Percentiles rank a stretch among this genome's conserved stretches.
Evolutionary conservation across 2,113 vertebrate species (phyloP).

Genomic region (Rutilus rutilus): DNA sequence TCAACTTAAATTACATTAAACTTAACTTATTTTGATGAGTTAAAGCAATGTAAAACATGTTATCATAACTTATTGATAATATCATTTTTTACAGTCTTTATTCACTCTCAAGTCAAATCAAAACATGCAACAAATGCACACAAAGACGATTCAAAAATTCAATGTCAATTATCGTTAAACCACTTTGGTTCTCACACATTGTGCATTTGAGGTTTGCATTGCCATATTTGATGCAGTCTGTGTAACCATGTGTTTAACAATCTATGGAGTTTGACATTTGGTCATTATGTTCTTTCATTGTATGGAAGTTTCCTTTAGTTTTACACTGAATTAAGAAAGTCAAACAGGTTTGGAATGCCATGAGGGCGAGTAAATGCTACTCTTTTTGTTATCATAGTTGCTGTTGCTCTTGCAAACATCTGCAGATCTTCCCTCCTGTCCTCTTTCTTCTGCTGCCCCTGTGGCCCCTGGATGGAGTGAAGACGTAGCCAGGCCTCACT

Average conservation of each 20-base stretch:
- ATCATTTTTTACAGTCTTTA: neutral
- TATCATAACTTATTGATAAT: too few species aligned
- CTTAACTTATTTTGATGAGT: too few species aligned
- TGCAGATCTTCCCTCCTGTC: slow-evolving; percentile 43
- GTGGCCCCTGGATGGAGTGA: slow-evolving; percentile 44
- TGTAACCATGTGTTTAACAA: too few species aligned
- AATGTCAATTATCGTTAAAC: too few species aligned
- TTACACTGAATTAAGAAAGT: neutral
- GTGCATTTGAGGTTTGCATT: too few species aligned
- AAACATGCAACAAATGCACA: too few species aligned
- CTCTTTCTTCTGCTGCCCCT: slow-evolving; percentile 52
- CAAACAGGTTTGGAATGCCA: neutral
- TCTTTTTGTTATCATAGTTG: slow-evolving; percentile 20
- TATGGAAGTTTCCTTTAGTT: neutral
- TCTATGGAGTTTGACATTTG: too few species aligned
- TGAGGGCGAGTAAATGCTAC: neutral
- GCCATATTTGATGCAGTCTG: too few species aligned
- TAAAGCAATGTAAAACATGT: too few species aligned
- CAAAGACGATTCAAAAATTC: too few species aligned
- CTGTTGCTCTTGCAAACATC: slow-evolving; percentile 30
- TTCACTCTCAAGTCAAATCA: neutral
- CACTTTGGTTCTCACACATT: too few species aligned
- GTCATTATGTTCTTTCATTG: neutral
- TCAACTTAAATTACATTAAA: too few species aligned
- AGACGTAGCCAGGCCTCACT: slow-evolving; percentile 53